Conservation (phyloP, 2,888 invertebrate species). For the Tanaodytes sp. region DNA sequence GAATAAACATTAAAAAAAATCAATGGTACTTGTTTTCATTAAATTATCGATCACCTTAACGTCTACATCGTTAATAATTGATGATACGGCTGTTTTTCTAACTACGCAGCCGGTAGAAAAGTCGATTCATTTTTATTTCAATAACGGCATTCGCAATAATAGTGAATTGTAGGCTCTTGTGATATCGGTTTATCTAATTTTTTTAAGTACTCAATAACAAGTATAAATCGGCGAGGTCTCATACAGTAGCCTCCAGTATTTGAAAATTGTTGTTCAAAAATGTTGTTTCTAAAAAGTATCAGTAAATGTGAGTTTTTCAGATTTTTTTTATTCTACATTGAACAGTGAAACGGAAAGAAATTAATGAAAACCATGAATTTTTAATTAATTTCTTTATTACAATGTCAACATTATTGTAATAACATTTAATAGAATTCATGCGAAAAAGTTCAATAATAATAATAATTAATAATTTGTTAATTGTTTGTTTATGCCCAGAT, state of each 20-base stretch:
- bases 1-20: too few relatives aligned
- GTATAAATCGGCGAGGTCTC: conserved; percentile 8
- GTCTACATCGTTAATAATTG: too few relatives aligned
- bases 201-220: conserved; percentile 2
- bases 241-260: conserved; percentile 1
- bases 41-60: too few relatives aligned
- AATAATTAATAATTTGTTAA: background rate
- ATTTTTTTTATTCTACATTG: background rate
- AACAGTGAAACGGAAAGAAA: background rate
- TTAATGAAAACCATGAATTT: too few relatives aligned
- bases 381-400: too few relatives aligned
- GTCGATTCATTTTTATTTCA: background rate
- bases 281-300: conserved; percentile 5
- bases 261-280: background rate
- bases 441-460: too few relatives aligned
- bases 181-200: conserved; percentile 23
- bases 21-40: too few relatives aligned
- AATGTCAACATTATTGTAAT: too few relatives aligned
- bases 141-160: background rate
- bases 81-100: background rate
- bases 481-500: background rate
- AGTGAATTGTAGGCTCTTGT: background rate
- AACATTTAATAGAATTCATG: too few relatives aligned
- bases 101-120: too few relatives aligned
- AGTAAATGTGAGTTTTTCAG: conserved; percentile 8